These are phyloP conservation scores for Pedetes capensis DNA, from an alignment of 2,113 vertebrate genomes.

Conservation along the genomic window DNA sequence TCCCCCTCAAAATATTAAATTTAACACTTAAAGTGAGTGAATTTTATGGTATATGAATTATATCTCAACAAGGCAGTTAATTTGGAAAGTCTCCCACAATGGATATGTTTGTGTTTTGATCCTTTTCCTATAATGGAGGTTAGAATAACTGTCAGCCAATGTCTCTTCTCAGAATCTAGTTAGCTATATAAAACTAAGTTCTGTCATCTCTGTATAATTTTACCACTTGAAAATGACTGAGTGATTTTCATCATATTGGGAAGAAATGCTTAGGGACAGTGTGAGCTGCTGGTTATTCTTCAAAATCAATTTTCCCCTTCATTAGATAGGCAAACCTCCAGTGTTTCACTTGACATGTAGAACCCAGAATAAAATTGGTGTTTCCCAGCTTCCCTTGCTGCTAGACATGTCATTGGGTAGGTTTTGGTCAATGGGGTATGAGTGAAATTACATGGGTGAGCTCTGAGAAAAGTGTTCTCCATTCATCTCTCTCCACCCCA, in stretches of 20 bases:
- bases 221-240: neutral
- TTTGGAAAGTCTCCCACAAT: neutral
- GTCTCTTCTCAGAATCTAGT: neutral
- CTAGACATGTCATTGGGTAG: neutral
- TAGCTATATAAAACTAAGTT: neutral
- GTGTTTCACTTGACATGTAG: neutral
- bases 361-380: neutral
- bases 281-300: neutral
- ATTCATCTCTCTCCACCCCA: neutral
- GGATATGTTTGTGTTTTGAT: neutral
- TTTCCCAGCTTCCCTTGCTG: neutral
- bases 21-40: neutral
- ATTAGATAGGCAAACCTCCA: neutral
- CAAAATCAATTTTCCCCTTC: neutral
- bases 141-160: neutral
- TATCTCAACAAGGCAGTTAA: constrained; percentile 16
- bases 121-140: neutral
- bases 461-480: no score
- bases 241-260: neutral
- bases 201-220: neutral
- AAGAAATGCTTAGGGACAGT: neutral
- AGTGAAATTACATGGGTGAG: neutral
- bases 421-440: neutral
- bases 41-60: neutral
- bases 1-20: neutral